A percentile compares a stretch with the other conserved stretches of the same genome.
These are phyloP conservation scores for Phoeniculus purpureus DNA, from an alignment of 2,797 vertebrate species.

Conservation along the genomic window DNA sequence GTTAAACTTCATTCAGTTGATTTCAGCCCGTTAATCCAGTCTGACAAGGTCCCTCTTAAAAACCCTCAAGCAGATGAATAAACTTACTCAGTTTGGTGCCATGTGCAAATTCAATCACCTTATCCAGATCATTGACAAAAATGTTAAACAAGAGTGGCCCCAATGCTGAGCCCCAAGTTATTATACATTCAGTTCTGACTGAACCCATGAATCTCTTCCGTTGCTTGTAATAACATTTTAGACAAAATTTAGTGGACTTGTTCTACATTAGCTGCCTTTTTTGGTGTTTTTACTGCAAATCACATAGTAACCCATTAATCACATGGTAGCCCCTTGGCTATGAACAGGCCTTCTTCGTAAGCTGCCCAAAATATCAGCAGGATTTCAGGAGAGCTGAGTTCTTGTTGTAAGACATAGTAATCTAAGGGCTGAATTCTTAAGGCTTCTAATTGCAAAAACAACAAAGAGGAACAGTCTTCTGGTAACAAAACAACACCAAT, in stretches of 20 bases:
- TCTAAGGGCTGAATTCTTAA: neutral
- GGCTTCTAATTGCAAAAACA: neutral
- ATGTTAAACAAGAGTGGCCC: too few relatives aligned
- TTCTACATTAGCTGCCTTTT: neutral
- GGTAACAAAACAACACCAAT: neutral
- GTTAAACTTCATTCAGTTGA: too few relatives aligned
- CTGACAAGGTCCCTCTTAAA: too few relatives aligned
- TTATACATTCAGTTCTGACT: too few relatives aligned
- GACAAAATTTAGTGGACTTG: neutral
- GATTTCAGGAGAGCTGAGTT: neutral
- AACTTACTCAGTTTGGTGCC: too few relatives aligned
- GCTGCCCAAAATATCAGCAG: neutral
- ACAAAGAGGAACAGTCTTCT: neutral
- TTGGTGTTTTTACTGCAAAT: neutral
- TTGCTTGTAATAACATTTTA: too few relatives aligned
- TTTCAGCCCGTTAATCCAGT: too few relatives aligned
- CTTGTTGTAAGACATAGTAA: neutral
- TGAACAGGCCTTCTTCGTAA: neutral
- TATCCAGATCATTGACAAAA: too few relatives aligned
- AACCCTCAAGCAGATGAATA: too few relatives aligned
- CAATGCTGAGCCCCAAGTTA: too few relatives aligned
- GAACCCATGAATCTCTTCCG: too few relatives aligned
- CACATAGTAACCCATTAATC: neutral
- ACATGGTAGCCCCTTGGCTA: neutral
- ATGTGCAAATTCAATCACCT: too few relatives aligned